These are phyloP conservation scores for Bradysia coprophila DNA, from an alignment of 1,140 invertebrate genomes.

Conservation along the genomic window DNA sequence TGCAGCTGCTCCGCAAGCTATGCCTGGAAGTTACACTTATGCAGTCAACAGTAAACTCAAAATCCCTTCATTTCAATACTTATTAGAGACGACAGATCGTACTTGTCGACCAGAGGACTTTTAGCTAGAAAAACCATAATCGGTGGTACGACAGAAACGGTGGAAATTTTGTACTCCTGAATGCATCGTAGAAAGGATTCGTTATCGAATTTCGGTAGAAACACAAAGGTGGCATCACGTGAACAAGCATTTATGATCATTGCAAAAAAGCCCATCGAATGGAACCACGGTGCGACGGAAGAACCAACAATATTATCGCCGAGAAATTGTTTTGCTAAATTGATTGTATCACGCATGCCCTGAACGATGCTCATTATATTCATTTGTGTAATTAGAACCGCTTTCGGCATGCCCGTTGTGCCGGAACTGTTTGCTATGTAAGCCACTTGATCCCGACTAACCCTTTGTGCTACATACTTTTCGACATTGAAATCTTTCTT, in stretches of 20 bases:
- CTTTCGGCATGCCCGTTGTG: constrained; percentile 71
- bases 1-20: constrained; percentile 38
- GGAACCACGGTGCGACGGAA: not conserved
- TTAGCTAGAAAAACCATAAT: constrained; percentile 43
- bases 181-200: constrained; percentile 42
- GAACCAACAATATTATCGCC: not conserved
- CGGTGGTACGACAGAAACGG: constrained; percentile 40
- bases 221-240: constrained; percentile 21
- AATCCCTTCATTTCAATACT: too few relatives aligned
- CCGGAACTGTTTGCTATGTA: constrained; percentile 40
- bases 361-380: constrained; percentile 17
- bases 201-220: constrained; percentile 45
- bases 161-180: constrained; percentile 35
- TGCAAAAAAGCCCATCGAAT: not conserved
- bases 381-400: constrained; percentile 61
- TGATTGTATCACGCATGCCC: not conserved
- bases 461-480: constrained; percentile 9
- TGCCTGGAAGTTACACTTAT: too few relatives aligned
- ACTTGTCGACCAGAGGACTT: constrained; percentile 36
- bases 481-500: constrained; percentile 9
- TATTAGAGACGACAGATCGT: constrained; percentile 37
- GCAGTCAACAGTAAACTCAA: too few relatives aligned
- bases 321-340: not conserved
- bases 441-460: constrained; percentile 14
- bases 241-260: not conserved